phyloP scores from a whole-genome alignment of 1,140 invertebrate genomes.

The Pseudobourletiella spinata region DNA sequence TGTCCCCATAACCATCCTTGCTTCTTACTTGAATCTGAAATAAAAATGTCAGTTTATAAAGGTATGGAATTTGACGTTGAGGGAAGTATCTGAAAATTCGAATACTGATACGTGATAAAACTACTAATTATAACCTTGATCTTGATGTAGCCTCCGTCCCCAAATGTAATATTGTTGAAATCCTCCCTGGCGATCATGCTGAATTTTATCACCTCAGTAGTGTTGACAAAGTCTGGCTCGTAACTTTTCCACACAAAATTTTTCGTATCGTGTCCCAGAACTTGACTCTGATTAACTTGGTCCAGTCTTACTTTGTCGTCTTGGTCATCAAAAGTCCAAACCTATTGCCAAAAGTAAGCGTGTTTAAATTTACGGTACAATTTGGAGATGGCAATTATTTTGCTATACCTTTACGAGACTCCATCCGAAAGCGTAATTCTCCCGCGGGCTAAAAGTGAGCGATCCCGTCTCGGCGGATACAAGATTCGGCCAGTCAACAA shows the following conservation, averaged over 20 bases:
- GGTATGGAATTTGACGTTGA: background rate
- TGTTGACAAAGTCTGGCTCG: background rate
- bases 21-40: constrained; percentile 25
- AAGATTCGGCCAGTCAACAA: constrained; percentile 16
- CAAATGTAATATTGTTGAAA: constrained; percentile 17
- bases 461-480: background rate
- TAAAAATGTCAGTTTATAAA: background rate
- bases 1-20: constrained; percentile 26
- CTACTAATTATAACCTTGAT: constrained; percentile 16
- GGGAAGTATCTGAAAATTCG: background rate
- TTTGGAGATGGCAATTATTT: background rate
- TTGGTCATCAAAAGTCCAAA: constrained; percentile 28
- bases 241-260: constrained; percentile 28
- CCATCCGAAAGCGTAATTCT: constrained; percentile 28
- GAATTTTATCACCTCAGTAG: constrained; percentile 9
- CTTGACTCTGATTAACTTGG: constrained; percentile 22
- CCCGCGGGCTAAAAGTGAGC: constrained; percentile 8
- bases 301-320: constrained; percentile 19
- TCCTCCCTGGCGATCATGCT: constrained; percentile 9
- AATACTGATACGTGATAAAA: background rate
- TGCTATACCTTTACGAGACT: constrained; percentile 14
- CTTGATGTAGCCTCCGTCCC: constrained; percentile 19
- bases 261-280: constrained; percentile 18
- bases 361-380: background rate
- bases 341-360: constrained; percentile 1